Evolutionary conservation across 2,888 invertebrate species (phyloP).

Genomic region (Megalurothrips usitatus): DNA sequence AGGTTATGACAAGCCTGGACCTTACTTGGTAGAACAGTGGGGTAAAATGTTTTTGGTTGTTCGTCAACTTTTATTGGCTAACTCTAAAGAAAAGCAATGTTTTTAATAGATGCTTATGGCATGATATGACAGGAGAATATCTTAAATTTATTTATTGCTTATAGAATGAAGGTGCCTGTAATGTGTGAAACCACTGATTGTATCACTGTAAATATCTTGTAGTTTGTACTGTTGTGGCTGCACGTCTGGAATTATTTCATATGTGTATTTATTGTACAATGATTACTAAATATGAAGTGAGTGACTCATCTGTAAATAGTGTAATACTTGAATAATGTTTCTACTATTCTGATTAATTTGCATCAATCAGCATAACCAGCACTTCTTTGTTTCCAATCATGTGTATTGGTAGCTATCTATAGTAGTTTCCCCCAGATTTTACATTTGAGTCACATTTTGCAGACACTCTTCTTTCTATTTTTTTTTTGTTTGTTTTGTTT

Average conservation of each 20-base stretch:
- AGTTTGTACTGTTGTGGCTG: neutral
- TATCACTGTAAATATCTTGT: conserved; percentile 8
- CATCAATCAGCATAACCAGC: neutral
- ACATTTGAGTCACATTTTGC: neutral
- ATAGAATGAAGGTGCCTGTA: neutral
- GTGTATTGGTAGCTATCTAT: neutral
- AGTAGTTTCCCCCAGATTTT: neutral
- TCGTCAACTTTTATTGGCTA: neutral
- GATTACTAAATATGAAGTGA: neutral
- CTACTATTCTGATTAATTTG: conserved; percentile 8
- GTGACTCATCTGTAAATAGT: conserved; percentile 2
- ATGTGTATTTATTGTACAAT: conserved; percentile 21
- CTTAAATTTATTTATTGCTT: neutral
- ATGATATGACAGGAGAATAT: neutral
- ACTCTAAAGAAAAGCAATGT: neutral
- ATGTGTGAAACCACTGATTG: neutral
- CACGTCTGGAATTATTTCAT: conserved; percentile 10
- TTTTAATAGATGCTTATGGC: neutral
- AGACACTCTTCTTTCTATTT: neutral
- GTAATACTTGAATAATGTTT: neutral
- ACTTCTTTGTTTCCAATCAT: neutral
- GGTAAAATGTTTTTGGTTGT: neutral
- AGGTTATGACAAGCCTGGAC: neutral
- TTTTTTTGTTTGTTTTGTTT: neutral
- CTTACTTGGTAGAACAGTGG: neutral